These are phyloP conservation scores for Anguilla megastoma DNA, from an alignment of 2,797 vertebrate species.

Conservation along the genomic window DNA sequence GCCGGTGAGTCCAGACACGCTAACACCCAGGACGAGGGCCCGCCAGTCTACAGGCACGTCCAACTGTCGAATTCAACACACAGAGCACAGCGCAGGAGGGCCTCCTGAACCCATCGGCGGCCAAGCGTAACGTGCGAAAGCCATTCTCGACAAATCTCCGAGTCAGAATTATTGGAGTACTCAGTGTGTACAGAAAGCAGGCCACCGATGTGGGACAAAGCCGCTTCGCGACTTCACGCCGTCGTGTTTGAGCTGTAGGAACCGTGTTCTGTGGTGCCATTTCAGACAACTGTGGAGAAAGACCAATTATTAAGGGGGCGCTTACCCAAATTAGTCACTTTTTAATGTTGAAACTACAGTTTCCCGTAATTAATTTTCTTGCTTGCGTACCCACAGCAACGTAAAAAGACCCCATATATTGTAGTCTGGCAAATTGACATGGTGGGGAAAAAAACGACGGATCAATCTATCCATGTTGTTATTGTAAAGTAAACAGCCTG, in stretches of 20 bases:
- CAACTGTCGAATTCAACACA: not conserved
- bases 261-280: not conserved
- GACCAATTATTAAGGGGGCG: not conserved
- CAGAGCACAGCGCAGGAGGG: not conserved
- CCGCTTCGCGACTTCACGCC: not conserved
- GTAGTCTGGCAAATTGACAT: not conserved
- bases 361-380: not conserved
- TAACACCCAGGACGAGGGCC: not conserved
- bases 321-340: not conserved
- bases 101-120: not conserved
- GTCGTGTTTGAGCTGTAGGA: not conserved
- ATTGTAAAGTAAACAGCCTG: not conserved
- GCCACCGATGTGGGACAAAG: not conserved
- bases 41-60: not conserved
- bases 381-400: not conserved
- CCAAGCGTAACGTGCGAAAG: not conserved
- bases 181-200: not conserved
- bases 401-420: not conserved
- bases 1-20: not conserved
- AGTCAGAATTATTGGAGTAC: not conserved
- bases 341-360: not conserved
- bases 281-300: not conserved
- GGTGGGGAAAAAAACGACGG: not conserved
- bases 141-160: not conserved
- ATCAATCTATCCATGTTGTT: not conserved